Percentiles rank a stretch among this genome's conserved stretches.
Conservation (phyloP, 2,113 vertebrate genomes). For the Rousettus leschenaultii region DNA sequence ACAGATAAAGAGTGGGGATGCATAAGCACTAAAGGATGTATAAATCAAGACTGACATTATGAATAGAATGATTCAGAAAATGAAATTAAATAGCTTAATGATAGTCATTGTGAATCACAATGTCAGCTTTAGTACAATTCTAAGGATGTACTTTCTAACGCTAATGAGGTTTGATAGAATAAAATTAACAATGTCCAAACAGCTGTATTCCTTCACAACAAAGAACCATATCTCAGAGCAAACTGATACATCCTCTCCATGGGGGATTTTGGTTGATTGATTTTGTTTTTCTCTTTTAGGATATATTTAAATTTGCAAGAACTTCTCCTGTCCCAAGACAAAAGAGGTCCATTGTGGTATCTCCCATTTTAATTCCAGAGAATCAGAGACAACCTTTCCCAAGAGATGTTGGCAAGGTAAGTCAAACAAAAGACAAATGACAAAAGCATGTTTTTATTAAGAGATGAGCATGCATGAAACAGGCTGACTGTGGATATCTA, state of each 20-base stretch:
- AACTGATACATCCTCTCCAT: not conserved
- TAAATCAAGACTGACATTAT: not conserved
- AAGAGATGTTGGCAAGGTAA: conserved; percentile 92
- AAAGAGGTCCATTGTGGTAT: conserved; percentile 92
- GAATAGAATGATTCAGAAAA: conserved; percentile 30
- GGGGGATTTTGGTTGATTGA: not conserved
- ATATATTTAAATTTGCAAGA: conserved; percentile 86
- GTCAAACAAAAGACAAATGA: conserved; percentile 46
- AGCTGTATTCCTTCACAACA: not conserved
- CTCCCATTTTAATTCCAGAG: conserved; percentile 92
- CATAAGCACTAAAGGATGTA: not conserved
- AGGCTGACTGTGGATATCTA: not conserved
- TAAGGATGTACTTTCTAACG: not conserved
- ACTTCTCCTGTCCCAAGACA: conserved; percentile 84
- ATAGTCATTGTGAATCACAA: conserved; percentile 49
- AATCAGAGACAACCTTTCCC: conserved; percentile 95
- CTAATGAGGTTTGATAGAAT: conserved; percentile 59
- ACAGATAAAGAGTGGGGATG: not conserved
- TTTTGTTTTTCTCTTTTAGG: conserved; percentile 81
- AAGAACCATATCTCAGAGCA: not conserved
- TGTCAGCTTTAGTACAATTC: not conserved
- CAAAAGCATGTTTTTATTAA: not conserved
- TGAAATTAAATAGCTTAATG: conserved; percentile 47
- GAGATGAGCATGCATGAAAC: not conserved
- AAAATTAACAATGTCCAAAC: conserved; percentile 15